Conservation (phyloP, 2,888 invertebrate genomes). For the Dugesia japonica region DNA sequence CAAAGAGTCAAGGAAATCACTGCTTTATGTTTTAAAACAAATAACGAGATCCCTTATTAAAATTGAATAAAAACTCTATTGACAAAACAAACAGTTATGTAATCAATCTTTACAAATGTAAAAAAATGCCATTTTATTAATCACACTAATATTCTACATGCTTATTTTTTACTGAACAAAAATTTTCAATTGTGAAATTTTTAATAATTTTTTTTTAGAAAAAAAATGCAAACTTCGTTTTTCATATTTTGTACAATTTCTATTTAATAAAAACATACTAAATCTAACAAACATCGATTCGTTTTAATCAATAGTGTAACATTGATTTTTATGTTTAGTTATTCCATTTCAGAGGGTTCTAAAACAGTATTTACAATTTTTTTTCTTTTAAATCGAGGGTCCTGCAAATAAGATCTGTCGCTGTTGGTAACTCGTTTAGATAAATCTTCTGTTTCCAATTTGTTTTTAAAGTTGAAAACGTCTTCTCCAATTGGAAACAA, state of each 20-base stretch:
- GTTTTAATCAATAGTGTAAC: background rate
- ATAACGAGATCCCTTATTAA: background rate
- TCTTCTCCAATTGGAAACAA: background rate
- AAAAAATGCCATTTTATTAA: background rate
- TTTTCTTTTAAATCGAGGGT: constrained; percentile 31
- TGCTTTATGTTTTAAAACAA: no score
- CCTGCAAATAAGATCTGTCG: constrained; percentile 28
- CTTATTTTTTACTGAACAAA: no score
- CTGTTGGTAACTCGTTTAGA: background rate
- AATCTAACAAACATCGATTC: background rate
- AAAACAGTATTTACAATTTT: constrained; percentile 2
- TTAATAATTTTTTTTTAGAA: no score
- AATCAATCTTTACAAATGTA: background rate
- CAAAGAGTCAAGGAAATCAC: no score
- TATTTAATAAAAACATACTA: background rate
- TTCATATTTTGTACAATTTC: background rate
- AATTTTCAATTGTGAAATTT: no score
- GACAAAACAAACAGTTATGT: background rate
- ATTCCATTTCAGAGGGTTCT: background rate
- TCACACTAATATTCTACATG: no score
- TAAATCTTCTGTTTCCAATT: constrained; percentile 8
- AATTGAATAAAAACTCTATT: background rate
- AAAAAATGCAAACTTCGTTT: background rate
- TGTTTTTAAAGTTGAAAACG: background rate
- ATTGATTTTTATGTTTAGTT: background rate